These are phyloP conservation scores for Distichodus sexfasciatus DNA, from an alignment of 2,797 vertebrate species.

Conservation along the genomic window DNA sequence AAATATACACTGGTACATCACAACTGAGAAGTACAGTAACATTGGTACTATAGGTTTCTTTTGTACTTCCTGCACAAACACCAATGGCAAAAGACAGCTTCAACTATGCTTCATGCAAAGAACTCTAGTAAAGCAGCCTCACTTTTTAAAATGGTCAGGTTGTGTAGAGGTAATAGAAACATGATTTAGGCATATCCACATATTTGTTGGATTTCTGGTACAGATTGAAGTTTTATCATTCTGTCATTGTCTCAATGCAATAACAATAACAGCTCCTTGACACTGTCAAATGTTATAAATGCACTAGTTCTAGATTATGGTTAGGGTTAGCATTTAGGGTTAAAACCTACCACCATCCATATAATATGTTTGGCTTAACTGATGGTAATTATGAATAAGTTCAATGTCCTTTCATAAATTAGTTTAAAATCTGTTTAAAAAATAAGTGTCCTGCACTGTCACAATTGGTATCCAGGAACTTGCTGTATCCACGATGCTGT, in stretches of 20 bases:
- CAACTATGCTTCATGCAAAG: constrained; percentile 59
- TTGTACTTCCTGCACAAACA: constrained; percentile 50
- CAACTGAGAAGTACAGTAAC: constrained; percentile 64
- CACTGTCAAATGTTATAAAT: constrained; percentile 42
- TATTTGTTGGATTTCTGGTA: constrained; percentile 25
- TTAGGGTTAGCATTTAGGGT: constrained; percentile 28
- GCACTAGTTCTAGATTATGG: constrained; percentile 25
- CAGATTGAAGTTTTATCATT: constrained; percentile 7
- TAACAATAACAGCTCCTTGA: constrained; percentile 13
- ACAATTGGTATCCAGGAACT: constrained; percentile 62
- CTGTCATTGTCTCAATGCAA: background rate
- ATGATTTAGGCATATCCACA: constrained; percentile 55
- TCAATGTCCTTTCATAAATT: constrained; percentile 48
- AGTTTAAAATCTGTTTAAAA: constrained; percentile 50
- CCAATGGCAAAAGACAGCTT: constrained; percentile 52
- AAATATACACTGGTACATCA: constrained; percentile 78
- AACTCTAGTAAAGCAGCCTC: constrained; percentile 40
- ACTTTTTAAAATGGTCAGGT: constrained; percentile 24
- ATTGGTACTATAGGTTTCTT: constrained; percentile 51
- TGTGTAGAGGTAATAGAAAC: constrained; percentile 47
- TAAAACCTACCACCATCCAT: constrained; percentile 57
- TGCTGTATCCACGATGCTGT: constrained; percentile 52
- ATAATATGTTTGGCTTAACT: constrained; percentile 55
- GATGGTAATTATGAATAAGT: constrained; percentile 50
- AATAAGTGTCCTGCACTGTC: constrained; percentile 38